phyloP scores from a whole-genome alignment of 1,140 invertebrate genomes.

The Dinoponera quadriceps region DNA sequence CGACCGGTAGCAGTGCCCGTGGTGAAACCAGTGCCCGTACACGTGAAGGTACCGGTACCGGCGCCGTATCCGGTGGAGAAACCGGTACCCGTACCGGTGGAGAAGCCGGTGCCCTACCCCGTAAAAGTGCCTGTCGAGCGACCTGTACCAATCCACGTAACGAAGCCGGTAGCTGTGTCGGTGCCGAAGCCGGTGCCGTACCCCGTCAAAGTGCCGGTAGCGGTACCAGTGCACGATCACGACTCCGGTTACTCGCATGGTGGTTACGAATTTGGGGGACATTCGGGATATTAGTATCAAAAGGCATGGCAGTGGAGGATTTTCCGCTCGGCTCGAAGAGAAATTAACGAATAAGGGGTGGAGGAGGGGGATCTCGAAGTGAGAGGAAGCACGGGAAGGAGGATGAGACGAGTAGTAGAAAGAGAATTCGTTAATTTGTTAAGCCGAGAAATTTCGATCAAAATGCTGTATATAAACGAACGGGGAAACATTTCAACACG shows the following conservation, averaged over 20 bases:
- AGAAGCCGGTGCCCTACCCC: slow-evolving; percentile 90
- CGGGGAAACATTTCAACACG: not conserved
- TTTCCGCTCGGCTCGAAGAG: not conserved
- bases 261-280: slow-evolving; percentile 73
- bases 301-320: slow-evolving; percentile 30
- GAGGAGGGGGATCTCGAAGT: not conserved
- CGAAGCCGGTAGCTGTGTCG: slow-evolving; percentile 82
- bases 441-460: not conserved
- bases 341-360: slow-evolving; percentile 1
- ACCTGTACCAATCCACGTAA: slow-evolving; percentile 79
- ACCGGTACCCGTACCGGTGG: slow-evolving; percentile 89
- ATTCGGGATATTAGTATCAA: slow-evolving; percentile 26
- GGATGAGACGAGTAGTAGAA: not conserved
- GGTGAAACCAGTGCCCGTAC: slow-evolving; percentile 86
- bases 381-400: not conserved
- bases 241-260: slow-evolving; percentile 70
- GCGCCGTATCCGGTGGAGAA: slow-evolving; percentile 84
- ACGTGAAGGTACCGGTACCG: slow-evolving; percentile 86
- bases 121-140: slow-evolving; percentile 89
- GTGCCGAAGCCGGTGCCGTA: slow-evolving; percentile 87
- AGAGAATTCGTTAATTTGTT: slow-evolving; percentile 10
- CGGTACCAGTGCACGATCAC: slow-evolving; percentile 83
- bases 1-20: slow-evolving; percentile 83
- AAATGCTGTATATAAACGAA: slow-evolving; percentile 12
- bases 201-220: slow-evolving; percentile 82